These are phyloP conservation scores for Ctenomys sociabilis DNA, from an alignment of 2,113 vertebrate genomes.

Conservation along the genomic window DNA sequence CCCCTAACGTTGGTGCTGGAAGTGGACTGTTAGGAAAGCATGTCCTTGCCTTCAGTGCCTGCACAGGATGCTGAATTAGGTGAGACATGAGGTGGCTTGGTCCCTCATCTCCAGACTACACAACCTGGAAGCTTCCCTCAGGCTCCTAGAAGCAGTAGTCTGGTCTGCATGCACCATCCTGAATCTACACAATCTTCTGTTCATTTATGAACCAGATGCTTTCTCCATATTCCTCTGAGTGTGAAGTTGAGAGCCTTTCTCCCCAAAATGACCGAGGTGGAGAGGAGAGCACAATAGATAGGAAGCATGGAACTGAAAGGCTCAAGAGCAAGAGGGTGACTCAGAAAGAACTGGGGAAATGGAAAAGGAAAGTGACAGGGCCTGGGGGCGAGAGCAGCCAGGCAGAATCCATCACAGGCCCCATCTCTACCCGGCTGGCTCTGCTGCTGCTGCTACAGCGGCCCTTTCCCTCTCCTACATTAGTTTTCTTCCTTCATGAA, in stretches of 20 bases:
- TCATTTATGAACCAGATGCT: conserved; percentile 64
- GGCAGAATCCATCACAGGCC: neutral
- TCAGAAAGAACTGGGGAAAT: neutral
- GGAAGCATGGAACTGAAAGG: neutral
- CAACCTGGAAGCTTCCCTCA: conserved; percentile 43
- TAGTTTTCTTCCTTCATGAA: neutral
- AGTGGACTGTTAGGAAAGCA: neutral
- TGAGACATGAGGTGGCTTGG: conserved; percentile 59
- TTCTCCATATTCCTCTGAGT: conserved; percentile 75
- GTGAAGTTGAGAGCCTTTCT: conserved; percentile 27
- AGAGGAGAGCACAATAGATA: neutral
- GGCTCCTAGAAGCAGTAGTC: conserved; percentile 50
- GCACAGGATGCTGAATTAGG: neutral
- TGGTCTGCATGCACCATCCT: conserved; percentile 56
- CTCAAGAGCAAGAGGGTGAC: neutral
- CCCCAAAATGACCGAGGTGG: neutral
- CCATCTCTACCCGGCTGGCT: neutral
- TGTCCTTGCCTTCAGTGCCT: neutral
- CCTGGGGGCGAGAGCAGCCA: neutral
- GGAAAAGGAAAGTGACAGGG: neutral
- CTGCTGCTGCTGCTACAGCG: neutral
- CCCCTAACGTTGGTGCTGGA: neutral
- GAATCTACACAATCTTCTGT: conserved; percentile 68
- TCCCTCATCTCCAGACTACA: conserved; percentile 49
- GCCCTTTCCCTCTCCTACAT: neutral